A percentile compares a stretch with the other conserved stretches of the same genome.
Conservation (phyloP, 2,113 vertebrate genomes). For the Sphaerodactylus townsendi region DNA sequence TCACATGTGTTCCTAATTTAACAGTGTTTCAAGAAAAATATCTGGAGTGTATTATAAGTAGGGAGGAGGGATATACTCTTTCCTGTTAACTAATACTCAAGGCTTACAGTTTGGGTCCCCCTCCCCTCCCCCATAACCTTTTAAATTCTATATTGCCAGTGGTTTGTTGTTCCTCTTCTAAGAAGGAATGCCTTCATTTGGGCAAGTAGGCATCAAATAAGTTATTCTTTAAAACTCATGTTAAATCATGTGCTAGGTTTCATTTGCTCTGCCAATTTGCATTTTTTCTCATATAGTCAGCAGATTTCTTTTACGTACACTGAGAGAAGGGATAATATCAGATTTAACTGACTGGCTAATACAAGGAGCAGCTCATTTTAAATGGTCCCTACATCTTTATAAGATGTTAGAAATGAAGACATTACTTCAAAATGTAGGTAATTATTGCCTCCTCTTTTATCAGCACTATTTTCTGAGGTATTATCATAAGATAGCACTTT, state of each 20-base stretch:
- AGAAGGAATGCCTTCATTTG: constrained; percentile 46
- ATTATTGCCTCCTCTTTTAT: constrained; percentile 83
- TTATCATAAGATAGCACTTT: constrained; percentile 95
- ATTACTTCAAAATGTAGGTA: constrained; percentile 83
- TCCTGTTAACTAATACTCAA: constrained; percentile 39
- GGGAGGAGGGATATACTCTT: constrained; percentile 8
- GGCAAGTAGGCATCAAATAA: constrained; percentile 47
- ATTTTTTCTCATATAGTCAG: constrained; percentile 57
- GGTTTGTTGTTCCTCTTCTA: constrained; percentile 29
- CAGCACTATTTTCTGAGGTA: constrained; percentile 84
- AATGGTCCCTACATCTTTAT: constrained; percentile 79
- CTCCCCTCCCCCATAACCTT: not conserved
- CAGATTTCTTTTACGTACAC: constrained; percentile 54
- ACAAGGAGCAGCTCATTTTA: constrained; percentile 78
- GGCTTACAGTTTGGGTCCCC: not conserved
- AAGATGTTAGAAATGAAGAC: constrained; percentile 82
- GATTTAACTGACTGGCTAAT: constrained; percentile 77
- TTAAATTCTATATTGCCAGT: constrained; percentile 1
- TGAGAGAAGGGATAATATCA: constrained; percentile 68
- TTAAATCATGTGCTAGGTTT: constrained; percentile 59
- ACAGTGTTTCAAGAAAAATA: constrained; percentile 46
- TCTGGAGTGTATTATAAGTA: constrained; percentile 21
- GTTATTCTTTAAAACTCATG: constrained; percentile 61
- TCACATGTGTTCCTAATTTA: constrained; percentile 36
- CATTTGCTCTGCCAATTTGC: constrained; percentile 62